Evolutionary conservation across 1,140 invertebrate genomes (phyloP), one percentile per base, ranked within the genome.

Genomic region (Lutraria rhynchaena): DNA sequence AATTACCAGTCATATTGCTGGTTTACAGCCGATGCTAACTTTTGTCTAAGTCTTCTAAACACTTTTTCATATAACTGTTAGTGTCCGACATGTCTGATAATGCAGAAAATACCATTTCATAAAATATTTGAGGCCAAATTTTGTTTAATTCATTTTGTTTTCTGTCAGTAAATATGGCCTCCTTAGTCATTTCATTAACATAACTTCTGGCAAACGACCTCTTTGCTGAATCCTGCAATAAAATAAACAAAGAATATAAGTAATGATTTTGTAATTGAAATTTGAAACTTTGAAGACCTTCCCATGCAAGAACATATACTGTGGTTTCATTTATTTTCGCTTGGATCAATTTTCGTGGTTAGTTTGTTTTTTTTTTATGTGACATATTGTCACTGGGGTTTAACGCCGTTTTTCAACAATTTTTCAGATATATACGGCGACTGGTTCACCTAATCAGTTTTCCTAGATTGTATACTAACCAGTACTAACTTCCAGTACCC

Each of bases 61-160:
- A 89, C 53, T 86, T 87, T 82, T 92, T 91, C 86, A 88, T 89
- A 75, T 91, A 92, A 31, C 81, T 49, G 31, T 87, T 81, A 46
- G 81, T 84, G 53, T 91, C 89, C 9, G 77, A 46, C 87, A 92
- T 89, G 41, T 92, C 90, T 51, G 81, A 75, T n/a, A 92, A 58
- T 1, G 89, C 84, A 46, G 80, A 77, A 74, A 88, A 89, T 11
- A 92, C 88, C 86, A 92, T 85, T 81, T 89, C 88, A 73, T 85
- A 69, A 75, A 92, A 89, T 61, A 92, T 83, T 65, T 85, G 75
- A 13, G 91, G 90, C 91, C 91, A 92, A 15, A 91, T 74, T 75
- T 88, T 87, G 37, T 85, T 76, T 22, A 92, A 69, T 80, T 88
- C 88, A 65, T 76, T 83, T 41, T 82, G 82, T 83, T 91, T 91